A percentile compares a stretch with the other conserved stretches of the same genome.
These are phyloP conservation scores for Cyphomyrmex costatus DNA, from an alignment of 1,140 invertebrate genomes.

Conservation along the genomic window DNA sequence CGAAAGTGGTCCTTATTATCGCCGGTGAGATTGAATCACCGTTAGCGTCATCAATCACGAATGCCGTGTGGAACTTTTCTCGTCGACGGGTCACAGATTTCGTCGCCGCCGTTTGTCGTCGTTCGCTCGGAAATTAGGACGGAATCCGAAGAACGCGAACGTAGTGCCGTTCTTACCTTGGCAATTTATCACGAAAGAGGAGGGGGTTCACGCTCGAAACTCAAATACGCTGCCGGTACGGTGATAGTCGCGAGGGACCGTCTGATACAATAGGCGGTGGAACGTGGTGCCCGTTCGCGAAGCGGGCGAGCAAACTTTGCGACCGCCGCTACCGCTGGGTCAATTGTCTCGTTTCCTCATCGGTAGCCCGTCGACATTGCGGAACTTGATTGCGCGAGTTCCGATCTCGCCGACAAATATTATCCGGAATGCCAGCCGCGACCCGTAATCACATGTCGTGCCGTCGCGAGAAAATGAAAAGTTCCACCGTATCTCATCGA, in stretches of 20 bases:
- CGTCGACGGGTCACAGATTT: slow-evolving; percentile 31
- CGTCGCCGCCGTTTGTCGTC: slow-evolving; percentile 41
- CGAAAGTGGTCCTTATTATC: slow-evolving; percentile 27
- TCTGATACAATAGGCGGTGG: slow-evolving; percentile 44
- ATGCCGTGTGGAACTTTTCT: slow-evolving; percentile 27
- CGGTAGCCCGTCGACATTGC: slow-evolving; percentile 51
- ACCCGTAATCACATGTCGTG: slow-evolving; percentile 16
- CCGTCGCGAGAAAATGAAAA: slow-evolving; percentile 5
- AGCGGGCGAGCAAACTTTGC: slow-evolving; percentile 49
- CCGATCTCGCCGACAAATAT: slow-evolving; percentile 52
- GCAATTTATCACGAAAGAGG: slow-evolving; percentile 37
- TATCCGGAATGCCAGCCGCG: slow-evolving; percentile 30
- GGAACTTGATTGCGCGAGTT: slow-evolving; percentile 58
- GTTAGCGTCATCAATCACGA: slow-evolving; percentile 55
- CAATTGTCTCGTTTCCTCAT: slow-evolving; percentile 61
- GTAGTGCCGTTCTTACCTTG: slow-evolving; percentile 33
- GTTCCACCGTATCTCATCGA: neutral
- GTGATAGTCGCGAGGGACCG: neutral
- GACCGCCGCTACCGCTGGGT: slow-evolving; percentile 7
- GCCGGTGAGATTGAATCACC: slow-evolving; percentile 28
- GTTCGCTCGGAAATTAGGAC: slow-evolving; percentile 51
- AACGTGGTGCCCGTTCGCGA: slow-evolving; percentile 30
- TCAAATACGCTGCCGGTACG: slow-evolving; percentile 38
- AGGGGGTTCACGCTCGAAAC: slow-evolving; percentile 22
- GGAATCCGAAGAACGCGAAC: slow-evolving; percentile 49